phyloP scores from a whole-genome alignment of 2,797 vertebrate genomes.

The Chiroxiphia lanceolata region DNA sequence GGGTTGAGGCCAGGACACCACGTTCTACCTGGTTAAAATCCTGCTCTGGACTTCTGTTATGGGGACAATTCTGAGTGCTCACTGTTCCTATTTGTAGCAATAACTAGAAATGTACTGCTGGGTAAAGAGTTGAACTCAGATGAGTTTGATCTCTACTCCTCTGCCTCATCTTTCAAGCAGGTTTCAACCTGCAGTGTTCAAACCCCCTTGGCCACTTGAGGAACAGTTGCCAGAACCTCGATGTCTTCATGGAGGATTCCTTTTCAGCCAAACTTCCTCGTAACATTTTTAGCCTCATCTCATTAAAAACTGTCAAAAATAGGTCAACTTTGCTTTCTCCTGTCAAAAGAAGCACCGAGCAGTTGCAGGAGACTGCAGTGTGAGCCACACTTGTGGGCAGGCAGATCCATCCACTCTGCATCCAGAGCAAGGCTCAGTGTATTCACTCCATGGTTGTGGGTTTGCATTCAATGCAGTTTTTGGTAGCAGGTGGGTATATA shows the following conservation, averaged over 20 bases:
- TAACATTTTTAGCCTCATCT: neutral
- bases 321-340: neutral
- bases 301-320: slow-evolving; percentile 37
- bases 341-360: neutral
- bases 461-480: neutral
- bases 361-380: neutral
- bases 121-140: neutral
- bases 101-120: neutral
- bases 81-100: neutral
- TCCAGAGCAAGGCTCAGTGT: neutral
- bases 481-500: neutral
- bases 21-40: neutral
- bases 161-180: neutral
- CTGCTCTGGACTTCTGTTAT: neutral
- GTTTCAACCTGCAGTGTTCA: neutral
- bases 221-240: neutral
- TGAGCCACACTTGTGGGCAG: neutral
- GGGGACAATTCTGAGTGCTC: neutral
- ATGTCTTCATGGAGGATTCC: neutral
- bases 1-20: neutral
- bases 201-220: neutral
- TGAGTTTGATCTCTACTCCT: neutral
- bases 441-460: neutral
- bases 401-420: neutral
- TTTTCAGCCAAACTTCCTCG: neutral